phyloP scores from a whole-genome alignment of 2,113 vertebrate species.

The Rhynchomys soricoides region DNA sequence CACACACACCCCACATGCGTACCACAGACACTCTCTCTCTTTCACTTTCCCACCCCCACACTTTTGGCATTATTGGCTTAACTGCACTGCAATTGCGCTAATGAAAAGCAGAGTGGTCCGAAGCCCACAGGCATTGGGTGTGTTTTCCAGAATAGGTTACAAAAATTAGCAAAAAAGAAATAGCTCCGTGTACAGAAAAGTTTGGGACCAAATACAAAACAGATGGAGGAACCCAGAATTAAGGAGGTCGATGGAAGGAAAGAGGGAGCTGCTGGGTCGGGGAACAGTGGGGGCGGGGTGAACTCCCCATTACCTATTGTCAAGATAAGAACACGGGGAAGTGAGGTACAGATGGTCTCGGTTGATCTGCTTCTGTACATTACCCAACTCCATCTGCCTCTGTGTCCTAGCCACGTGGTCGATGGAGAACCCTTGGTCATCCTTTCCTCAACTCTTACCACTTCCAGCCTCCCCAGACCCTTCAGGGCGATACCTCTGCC shows the following conservation, averaged over 20 bases:
- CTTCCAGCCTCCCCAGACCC: neutral
- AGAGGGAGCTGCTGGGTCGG: conserved; percentile 41
- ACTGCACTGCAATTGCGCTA: conserved; percentile 45
- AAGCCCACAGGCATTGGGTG: conserved; percentile 68
- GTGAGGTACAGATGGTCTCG: neutral
- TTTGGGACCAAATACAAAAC: conserved; percentile 76
- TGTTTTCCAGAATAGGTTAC: conserved; percentile 74
- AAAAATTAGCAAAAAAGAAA: conserved; percentile 72
- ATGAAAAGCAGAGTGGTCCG: conserved; percentile 70
- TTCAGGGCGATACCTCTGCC: no score
- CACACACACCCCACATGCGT: no score
- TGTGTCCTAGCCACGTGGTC: neutral
- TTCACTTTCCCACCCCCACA: neutral
- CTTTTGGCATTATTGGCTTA: conserved; percentile 52
- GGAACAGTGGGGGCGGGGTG: neutral
- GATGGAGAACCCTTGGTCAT: neutral
- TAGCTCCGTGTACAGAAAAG: conserved; percentile 59
- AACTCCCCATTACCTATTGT: neutral
- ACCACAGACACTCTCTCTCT: no score
- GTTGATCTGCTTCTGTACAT: neutral
- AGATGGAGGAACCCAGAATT: conserved; percentile 67
- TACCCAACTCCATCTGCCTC: neutral
- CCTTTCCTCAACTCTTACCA: neutral
- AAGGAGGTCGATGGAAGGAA: conserved; percentile 33
- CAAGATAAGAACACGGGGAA: neutral